phyloP scores from a whole-genome alignment of 2,113 vertebrate species.

The Accipiter cooperii region DNA sequence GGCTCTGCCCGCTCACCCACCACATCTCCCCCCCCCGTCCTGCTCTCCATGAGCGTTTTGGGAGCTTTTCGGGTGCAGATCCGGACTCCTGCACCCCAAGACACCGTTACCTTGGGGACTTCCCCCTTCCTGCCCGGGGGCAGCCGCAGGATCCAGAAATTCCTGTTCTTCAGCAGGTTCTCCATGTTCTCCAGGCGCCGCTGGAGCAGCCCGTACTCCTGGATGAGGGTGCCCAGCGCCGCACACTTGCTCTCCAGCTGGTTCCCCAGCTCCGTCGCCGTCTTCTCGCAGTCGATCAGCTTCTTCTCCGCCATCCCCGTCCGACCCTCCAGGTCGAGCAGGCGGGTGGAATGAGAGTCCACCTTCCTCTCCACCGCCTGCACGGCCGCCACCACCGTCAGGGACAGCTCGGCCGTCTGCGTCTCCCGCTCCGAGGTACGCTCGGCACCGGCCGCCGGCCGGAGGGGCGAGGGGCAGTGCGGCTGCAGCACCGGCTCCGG shows the following conservation, averaged over 20 bases:
- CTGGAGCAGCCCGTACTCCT: conserved; percentile 74
- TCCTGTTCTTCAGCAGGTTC: conserved; percentile 71
- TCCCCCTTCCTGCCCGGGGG: conserved; percentile 66
- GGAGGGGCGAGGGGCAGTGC: no score
- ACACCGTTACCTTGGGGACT: conserved; percentile 63
- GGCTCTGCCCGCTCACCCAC: background rate
- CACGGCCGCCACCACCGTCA: no score
- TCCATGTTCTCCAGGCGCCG: conserved; percentile 73
- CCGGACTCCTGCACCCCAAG: background rate
- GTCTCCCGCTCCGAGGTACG: no score
- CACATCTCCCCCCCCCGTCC: background rate
- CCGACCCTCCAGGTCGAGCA: conserved; percentile 56
- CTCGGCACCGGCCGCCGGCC: no score
- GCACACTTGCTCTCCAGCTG: conserved; percentile 75
- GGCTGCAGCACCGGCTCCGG: no score
- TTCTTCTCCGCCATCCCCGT: conserved; percentile 67
- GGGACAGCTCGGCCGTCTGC: no score
- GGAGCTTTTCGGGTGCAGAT: background rate
- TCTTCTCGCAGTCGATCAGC: conserved; percentile 70
- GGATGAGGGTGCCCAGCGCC: conserved; percentile 67
- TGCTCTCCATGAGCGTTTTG: rapidly evolving
- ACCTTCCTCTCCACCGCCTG: no score
- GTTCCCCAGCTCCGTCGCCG: conserved; percentile 56
- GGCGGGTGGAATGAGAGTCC: no score
- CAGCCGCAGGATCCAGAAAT: conserved; percentile 74